phyloP scores from a whole-genome alignment of 2,888 invertebrate genomes.

The Drosophila fulvimacula region DNA sequence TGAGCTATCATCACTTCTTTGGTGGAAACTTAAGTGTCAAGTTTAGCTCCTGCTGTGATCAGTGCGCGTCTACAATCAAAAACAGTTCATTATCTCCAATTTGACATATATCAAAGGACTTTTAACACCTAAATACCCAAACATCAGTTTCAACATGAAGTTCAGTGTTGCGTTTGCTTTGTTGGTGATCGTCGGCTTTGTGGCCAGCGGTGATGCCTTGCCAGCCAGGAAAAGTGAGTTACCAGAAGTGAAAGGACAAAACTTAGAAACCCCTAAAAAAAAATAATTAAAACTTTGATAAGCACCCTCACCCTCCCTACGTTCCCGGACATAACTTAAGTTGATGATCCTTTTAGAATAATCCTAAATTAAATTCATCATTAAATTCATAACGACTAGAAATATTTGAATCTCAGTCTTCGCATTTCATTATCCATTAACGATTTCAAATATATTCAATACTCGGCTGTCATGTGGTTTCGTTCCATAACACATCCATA shows the following conservation, averaged over 20 bases:
- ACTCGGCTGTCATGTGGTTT: conserved; percentile 1
- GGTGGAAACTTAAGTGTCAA: conserved; percentile 85
- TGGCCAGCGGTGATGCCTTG: conserved; percentile 76
- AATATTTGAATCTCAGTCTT: background rate
- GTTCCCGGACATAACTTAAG: too few relatives aligned
- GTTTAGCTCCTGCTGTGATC: conserved; percentile 85
- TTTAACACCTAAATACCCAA: conserved; percentile 22
- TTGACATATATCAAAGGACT: conserved; percentile 46
- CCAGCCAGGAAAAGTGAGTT: conserved; percentile 82
- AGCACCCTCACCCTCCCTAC: too few relatives aligned
- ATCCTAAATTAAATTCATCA: background rate
- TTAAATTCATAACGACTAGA: too few relatives aligned
- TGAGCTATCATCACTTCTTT: conserved; percentile 84
- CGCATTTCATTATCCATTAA: background rate
- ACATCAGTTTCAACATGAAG: conserved; percentile 69
- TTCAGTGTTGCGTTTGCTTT: conserved; percentile 75
- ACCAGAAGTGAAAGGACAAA: conserved; percentile 20
- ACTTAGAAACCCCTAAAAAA: background rate
- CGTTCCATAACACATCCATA: conserved; percentile 15
- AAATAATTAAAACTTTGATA: too few relatives aligned
- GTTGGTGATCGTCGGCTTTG: conserved; percentile 75
- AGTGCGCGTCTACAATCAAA: conserved; percentile 56
- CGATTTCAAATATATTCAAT: background rate
- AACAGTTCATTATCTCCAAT: conserved; percentile 12
- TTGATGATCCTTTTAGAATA: background rate